A percentile compares a stretch with the other conserved stretches of the same genome.
Evolutionary conservation across 1,140 invertebrate genomes (phyloP).

Genomic region (Papilio dardanus): DNA sequence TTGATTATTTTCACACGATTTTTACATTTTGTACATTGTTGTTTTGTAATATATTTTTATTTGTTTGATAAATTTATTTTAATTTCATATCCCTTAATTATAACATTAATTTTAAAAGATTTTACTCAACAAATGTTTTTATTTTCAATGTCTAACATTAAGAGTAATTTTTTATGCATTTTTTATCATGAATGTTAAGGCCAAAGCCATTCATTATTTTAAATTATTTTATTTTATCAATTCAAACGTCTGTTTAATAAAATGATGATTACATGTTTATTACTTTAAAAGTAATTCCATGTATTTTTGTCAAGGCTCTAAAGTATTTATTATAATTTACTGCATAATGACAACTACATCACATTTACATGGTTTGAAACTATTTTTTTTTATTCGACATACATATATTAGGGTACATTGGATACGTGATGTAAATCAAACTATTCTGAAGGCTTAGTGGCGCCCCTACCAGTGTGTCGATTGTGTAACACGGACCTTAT

Average conservation of each 20-base stretch:
- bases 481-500: no score
- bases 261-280: neutral
- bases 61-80: constrained; percentile 33
- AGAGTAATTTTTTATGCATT: neutral
- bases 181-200: neutral
- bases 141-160: neutral
- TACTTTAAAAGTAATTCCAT: constrained; percentile 8
- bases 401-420: no score
- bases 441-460: no score
- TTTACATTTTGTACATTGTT: constrained; percentile 52
- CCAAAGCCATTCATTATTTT: neutral
- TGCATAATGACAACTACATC: no score
- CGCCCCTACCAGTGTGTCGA: no score
- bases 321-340: no score
- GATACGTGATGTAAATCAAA: no score
- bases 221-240: neutral
- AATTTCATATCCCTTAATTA: neutral
- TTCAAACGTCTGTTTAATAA: neutral
- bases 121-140: no score
- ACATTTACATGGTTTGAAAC: no score
- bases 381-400: no score
- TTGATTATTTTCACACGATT: constrained; percentile 51
- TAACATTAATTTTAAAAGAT: neutral
- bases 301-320: neutral
- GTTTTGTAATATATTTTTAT: constrained; percentile 43